phyloP scores from a whole-genome alignment of 2,113 vertebrate genomes.

The Scomber colias region DNA sequence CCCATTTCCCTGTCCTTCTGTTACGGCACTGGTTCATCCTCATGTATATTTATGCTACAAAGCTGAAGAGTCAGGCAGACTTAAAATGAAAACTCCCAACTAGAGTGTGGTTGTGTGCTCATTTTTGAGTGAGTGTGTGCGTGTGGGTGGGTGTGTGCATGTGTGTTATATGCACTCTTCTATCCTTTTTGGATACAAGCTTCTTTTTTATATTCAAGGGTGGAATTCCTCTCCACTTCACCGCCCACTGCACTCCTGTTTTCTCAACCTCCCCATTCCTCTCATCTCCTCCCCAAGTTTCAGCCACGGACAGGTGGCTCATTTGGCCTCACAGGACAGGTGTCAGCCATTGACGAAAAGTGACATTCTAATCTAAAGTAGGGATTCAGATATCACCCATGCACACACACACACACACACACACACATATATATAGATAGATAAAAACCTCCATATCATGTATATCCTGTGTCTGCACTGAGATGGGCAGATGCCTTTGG shows the following conservation, averaged over 20 bases:
- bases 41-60: conserved; percentile 81
- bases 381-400: conserved; percentile 61
- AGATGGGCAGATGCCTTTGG: conserved; percentile 32
- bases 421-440: conserved; percentile 15
- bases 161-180: conserved; percentile 50
- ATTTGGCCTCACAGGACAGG: conserved; percentile 69
- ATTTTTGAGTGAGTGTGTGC: conserved; percentile 47
- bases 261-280: conserved; percentile 42
- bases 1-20: conserved; percentile 61
- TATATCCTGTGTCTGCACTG: conserved; percentile 42
- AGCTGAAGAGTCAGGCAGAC: conserved; percentile 75
- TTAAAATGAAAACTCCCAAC: conserved; percentile 77
- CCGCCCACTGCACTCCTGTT: conserved; percentile 56
- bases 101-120: conserved; percentile 57
- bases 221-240: conserved; percentile 65
- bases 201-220: conserved; percentile 67
- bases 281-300: conserved; percentile 45
- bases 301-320: conserved; percentile 53
- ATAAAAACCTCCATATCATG: conserved; percentile 16
- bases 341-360: conserved; percentile 76
- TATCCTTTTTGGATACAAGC: conserved; percentile 61
- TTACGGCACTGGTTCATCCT: conserved; percentile 72
- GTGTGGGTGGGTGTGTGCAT: conserved; percentile 5
- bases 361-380: conserved; percentile 83
- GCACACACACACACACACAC: conserved; percentile 20